phyloP scores from a whole-genome alignment of 2,113 vertebrate species.

The Brienomyrus longianalis region DNA sequence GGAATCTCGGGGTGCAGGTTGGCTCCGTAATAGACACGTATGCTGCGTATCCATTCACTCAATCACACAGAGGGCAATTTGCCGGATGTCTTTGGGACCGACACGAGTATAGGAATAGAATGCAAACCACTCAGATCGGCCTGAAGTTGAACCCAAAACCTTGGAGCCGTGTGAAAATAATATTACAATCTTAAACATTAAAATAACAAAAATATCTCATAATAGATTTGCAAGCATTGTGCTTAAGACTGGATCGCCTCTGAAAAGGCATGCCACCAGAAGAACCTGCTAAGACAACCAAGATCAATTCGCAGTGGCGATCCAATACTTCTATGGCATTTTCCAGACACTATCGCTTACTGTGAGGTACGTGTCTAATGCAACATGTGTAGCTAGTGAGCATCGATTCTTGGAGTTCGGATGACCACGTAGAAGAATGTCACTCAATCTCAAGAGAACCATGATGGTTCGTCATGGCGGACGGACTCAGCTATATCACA shows the following conservation, averaged over 20 bases:
- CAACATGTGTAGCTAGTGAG: neutral
- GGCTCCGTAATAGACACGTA: neutral
- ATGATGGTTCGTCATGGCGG: neutral
- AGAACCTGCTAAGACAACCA: neutral
- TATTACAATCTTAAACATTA: neutral
- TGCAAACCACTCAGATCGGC: neutral
- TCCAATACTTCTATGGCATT: neutral
- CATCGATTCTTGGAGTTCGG: neutral
- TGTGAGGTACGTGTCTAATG: neutral
- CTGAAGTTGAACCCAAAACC: neutral
- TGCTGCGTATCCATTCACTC: neutral
- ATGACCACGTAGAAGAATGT: neutral
- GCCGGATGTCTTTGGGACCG: neutral
- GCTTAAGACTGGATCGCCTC: neutral
- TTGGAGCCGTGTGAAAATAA: neutral
- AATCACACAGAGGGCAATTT: neutral
- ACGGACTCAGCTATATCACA: neutral
- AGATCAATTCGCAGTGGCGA: neutral
- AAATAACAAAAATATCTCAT: neutral
- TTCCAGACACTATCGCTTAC: neutral
- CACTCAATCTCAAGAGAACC: neutral
- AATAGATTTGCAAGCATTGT: neutral
- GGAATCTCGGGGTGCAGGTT: neutral
- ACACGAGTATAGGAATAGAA: neutral
- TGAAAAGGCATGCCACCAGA: neutral